These are phyloP conservation scores for Xiphophorus maculatus DNA, from an alignment of 2,113 vertebrate species.

Conservation along the genomic window DNA sequence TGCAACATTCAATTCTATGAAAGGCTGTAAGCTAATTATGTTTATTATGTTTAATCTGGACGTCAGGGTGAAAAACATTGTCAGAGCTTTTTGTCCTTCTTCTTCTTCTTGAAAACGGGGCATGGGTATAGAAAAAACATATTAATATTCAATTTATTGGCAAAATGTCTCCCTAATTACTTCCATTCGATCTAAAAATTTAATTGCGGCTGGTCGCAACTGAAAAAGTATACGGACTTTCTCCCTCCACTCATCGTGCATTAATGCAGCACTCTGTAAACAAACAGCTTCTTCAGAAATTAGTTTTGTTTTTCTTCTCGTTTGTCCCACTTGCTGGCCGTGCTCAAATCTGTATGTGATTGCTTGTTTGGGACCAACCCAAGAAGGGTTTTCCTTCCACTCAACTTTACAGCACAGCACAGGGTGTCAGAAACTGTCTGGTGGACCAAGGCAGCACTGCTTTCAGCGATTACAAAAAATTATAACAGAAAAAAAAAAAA, in stretches of 20 bases:
- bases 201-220: background rate
- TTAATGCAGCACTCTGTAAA: background rate
- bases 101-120: too few relatives aligned
- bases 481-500: background rate
- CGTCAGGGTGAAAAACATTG: background rate
- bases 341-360: too few relatives aligned
- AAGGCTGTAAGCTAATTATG: too few relatives aligned
- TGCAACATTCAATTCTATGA: too few relatives aligned
- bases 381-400: background rate
- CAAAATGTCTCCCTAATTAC: background rate
- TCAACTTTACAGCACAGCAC: background rate
- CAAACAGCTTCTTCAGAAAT: background rate
- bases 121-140: too few relatives aligned
- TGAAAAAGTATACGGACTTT: background rate
- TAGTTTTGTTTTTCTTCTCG: background rate
- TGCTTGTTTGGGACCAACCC: background rate
- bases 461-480: too few relatives aligned
- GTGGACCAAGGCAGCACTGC: background rate
- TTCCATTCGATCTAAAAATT: background rate
- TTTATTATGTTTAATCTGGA: too few relatives aligned
- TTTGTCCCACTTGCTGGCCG: background rate
- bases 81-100: background rate
- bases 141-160: background rate
- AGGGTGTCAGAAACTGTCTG: background rate
- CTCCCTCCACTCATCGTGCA: background rate